Evolutionary conservation across 2,888 invertebrate species (phyloP), one percentile per base, ranked within the genome.

Genomic region (Gastracanthus pulcherrimus): DNA sequence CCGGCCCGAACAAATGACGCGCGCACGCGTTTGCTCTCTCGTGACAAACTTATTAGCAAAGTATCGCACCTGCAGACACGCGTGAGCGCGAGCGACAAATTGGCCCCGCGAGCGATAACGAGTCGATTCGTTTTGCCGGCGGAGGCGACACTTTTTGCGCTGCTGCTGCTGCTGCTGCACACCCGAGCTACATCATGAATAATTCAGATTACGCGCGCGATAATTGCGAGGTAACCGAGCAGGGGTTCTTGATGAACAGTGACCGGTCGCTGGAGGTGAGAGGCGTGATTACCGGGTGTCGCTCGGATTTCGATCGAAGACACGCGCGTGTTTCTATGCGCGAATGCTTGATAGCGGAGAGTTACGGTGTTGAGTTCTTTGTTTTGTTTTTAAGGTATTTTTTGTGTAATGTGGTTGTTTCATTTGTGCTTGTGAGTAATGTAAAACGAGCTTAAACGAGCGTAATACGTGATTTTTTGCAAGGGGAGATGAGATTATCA

Each of bases 81-180:
- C 48, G 36, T 19, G 51, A 5, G 3, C 2, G 26, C n/a, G 31
- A 51, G 60, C 41, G 29, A 41, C 41, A 72, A 72, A 72, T 72
- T 58, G 34, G 16, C 16, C 31, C 13, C 19, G 29, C 4, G 23
- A 36, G 51, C 31, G 72, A 62, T 74, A 74, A 60, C 72, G 23
- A 62, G 60, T 62, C 72, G 60, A 74, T 74, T 74, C 62, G 41
- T 74, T n/a, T n/a, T n/a, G n/a, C n/a, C n/a, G n/a, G n/a, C 62
- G 62, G 26, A 9, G 2, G 64, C 38, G n/a, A 64, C 19, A 36
- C 36, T 64, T 64, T 36, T 36, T 64, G 11, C 55, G 26, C 3
- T n/a, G n/a, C n/a, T n/a, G n/a, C n/a, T n/a, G n/a, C n/a, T n/a
- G n/a, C n/a, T n/a, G n/a, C n/a, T 34, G 62, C 29, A 29, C 55